Percentiles rank a stretch among this genome's conserved stretches.
phyloP scores from a whole-genome alignment of 1,140 invertebrate genomes.

The Orchestia grillus region DNA sequence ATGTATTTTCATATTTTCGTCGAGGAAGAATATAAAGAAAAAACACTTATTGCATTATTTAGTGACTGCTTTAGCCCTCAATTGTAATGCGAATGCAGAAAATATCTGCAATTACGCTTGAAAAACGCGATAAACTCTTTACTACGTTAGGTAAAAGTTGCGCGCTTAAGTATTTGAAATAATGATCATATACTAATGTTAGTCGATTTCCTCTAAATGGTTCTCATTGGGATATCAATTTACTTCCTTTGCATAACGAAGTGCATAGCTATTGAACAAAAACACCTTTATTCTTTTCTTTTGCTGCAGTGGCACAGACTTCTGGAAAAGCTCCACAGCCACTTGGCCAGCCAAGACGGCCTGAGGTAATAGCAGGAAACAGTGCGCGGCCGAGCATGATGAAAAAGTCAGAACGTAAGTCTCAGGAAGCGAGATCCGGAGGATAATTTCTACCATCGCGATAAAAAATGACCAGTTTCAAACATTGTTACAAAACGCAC shows the following conservation, averaged over 20 bases:
- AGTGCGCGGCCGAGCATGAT: neutral
- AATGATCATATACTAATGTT: too few relatives aligned
- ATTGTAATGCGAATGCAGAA: neutral
- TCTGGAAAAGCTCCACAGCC: neutral
- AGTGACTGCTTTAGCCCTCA: neutral
- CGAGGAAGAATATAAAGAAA: neutral
- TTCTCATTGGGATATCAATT: too few relatives aligned
- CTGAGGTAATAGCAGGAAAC: neutral
- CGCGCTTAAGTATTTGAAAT: too few relatives aligned
- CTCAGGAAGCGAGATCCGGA: neutral
- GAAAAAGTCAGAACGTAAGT: neutral
- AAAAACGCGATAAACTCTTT: neutral
- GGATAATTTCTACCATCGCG: neutral
- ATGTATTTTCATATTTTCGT: neutral
- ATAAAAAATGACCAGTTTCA: neutral
- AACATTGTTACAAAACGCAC: neutral
- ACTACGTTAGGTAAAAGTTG: neutral
- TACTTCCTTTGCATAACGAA: too few relatives aligned
- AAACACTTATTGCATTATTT: neutral
- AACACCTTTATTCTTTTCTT: neutral
- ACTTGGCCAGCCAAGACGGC: neutral
- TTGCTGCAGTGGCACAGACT: neutral
- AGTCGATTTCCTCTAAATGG: too few relatives aligned
- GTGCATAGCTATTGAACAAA: neutral
- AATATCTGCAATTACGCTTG: neutral